These are phyloP conservation scores for Cremastinae sp. DNA, from an alignment of 2,888 invertebrate genomes.

Conservation along the genomic window DNA sequence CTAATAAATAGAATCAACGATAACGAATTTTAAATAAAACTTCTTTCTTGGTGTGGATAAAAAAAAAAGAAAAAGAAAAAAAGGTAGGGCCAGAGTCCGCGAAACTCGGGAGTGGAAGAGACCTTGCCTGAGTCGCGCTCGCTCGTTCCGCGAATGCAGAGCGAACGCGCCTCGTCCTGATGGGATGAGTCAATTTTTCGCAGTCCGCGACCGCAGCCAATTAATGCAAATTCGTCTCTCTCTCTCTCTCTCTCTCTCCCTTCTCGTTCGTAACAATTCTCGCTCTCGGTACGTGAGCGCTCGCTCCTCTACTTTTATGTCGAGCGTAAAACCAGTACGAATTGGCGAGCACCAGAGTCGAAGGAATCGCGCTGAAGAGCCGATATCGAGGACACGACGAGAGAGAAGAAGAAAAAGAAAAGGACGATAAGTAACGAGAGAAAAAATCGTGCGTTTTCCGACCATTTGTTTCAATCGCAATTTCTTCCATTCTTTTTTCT, in stretches of 20 bases:
- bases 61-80: too few species aligned
- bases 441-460: neutral
- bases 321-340: neutral
- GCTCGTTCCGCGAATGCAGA: slow-evolving; percentile 24
- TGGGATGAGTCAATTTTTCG: slow-evolving; percentile 40
- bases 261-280: slow-evolving; percentile 10
- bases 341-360: slow-evolving; percentile 20
- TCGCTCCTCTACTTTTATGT: neutral
- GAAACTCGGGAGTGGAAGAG: slow-evolving; percentile 34
- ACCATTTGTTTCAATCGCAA: slow-evolving; percentile 20
- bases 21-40: too few species aligned
- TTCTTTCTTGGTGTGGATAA: too few species aligned
- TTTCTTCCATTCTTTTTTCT: slow-evolving; percentile 21
- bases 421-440: neutral
- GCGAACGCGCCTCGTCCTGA: slow-evolving; percentile 33
- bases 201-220: slow-evolving; percentile 13
- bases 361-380: slow-evolving; percentile 1
- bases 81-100: slow-evolving; percentile 14
- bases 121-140: slow-evolving; percentile 23
- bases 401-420: neutral
- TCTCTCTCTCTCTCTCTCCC: slow-evolving; percentile 13
- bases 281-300: neutral
- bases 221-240: slow-evolving; percentile 34
- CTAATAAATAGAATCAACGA: too few species aligned
- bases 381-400: neutral